Conservation (phyloP, 2,797 vertebrate species). For the Acipenser ruthenus region DNA sequence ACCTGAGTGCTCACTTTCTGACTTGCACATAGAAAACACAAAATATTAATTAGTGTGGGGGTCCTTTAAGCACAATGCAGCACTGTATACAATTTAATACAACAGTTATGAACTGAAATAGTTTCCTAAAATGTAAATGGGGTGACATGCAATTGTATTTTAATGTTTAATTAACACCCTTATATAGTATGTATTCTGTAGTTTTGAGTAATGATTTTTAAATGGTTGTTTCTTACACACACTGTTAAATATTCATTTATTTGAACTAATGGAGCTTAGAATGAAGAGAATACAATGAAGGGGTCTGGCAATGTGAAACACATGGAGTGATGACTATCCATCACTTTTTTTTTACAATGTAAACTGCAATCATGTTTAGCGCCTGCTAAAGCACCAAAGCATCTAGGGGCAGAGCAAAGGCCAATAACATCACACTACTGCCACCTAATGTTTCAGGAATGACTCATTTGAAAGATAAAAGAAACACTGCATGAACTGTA, state of each 20-base stretch:
- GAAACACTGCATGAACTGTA: not conserved
- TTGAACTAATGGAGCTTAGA: slow-evolving; percentile 42
- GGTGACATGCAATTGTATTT: too few species aligned
- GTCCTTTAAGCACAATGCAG: too few species aligned
- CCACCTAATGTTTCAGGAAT: slow-evolving; percentile 69
- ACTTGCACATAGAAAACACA: too few species aligned
- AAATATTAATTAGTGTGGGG: too few species aligned
- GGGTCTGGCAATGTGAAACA: slow-evolving; percentile 38
- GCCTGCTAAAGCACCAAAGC: slow-evolving; percentile 16
- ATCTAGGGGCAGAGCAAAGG: slow-evolving; percentile 27
- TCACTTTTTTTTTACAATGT: slow-evolving; percentile 19
- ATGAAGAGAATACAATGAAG: slow-evolving; percentile 39
- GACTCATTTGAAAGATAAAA: slow-evolving; percentile 8
- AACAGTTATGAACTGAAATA: too few species aligned
- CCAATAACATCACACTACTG: slow-evolving; percentile 72
- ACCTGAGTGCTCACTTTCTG: too few species aligned
- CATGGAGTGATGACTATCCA: slow-evolving; percentile 31
- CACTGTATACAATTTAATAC: too few species aligned
- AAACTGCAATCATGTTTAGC: slow-evolving; percentile 7
- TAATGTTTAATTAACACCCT: too few species aligned
- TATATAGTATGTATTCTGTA: slow-evolving; percentile 10
- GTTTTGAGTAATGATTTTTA: slow-evolving; percentile 35
- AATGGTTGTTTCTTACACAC: slow-evolving; percentile 42
- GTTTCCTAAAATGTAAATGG: too few species aligned
- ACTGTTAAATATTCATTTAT: slow-evolving; percentile 48